Evolutionary conservation across 2,113 vertebrate species (phyloP).

Genomic region (Ramphastos sulfuratus): DNA sequence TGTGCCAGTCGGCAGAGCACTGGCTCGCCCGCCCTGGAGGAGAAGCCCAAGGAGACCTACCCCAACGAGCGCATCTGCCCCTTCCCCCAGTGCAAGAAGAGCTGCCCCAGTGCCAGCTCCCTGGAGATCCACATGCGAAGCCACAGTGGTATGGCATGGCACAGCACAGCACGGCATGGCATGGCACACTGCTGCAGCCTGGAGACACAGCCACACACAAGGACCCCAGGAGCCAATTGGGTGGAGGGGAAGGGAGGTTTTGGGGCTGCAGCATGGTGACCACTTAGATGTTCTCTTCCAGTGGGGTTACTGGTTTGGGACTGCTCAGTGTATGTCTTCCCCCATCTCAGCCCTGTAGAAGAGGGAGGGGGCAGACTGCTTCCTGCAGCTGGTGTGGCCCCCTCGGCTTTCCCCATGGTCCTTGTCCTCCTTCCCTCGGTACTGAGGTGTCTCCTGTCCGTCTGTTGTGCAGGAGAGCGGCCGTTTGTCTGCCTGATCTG

Average conservation of each 20-base stretch:
- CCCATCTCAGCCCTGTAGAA: not conserved
- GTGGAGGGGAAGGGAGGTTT: not conserved
- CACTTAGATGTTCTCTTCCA: not conserved
- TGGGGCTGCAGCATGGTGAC: fast-evolving
- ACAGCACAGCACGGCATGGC: fast-evolving
- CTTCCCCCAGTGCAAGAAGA: slow-evolving; percentile 97
- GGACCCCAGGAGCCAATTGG: not conserved
- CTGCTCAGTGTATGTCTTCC: not conserved
- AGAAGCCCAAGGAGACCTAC: slow-evolving; percentile 91
- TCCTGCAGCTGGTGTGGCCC: not conserved
- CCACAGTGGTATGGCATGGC: slow-evolving; percentile 84
- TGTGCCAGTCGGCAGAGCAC: slow-evolving; percentile 92
- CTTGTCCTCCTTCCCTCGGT: not conserved
- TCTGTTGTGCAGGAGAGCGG: slow-evolving; percentile 85
- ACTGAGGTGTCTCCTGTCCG: not conserved
- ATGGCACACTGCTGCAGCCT: not conserved
- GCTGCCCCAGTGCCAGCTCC: slow-evolving; percentile 97
- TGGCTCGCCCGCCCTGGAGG: slow-evolving; percentile 76
- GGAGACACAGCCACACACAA: not conserved
- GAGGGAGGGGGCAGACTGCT: not conserved
- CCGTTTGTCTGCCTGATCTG: slow-evolving; percentile 97
- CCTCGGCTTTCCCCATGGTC: fast-evolving
- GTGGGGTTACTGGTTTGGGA: not conserved
- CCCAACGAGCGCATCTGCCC: slow-evolving; percentile 94
- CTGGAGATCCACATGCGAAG: slow-evolving; percentile 98